Evolutionary conservation across 1,140 invertebrate genomes (phyloP).

Genomic region (Dreissena polymorpha): DNA sequence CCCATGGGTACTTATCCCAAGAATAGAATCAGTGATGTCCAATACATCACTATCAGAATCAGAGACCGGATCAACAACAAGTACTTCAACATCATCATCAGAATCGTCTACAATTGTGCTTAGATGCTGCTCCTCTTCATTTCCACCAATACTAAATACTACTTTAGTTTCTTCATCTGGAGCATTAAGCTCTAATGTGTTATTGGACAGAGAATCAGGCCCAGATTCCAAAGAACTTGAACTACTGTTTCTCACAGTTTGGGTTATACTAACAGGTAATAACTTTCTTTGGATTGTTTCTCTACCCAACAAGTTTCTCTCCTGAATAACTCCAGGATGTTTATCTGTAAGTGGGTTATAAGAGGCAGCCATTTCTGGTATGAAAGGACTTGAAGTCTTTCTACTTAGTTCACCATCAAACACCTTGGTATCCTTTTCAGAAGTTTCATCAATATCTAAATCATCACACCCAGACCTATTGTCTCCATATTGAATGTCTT

Average conservation of each 20-base stretch:
- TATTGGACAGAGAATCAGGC: too few relatives aligned
- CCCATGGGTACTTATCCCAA: not conserved
- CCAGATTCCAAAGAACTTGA: too few relatives aligned
- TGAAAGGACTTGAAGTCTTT: conserved; percentile 21
- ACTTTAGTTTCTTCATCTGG: not conserved
- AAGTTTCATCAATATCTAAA: too few relatives aligned
- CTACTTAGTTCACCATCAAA: not conserved
- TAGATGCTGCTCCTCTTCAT: not conserved
- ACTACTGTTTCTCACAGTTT: too few relatives aligned
- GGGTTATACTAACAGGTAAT: too few relatives aligned
- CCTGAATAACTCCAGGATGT: not conserved
- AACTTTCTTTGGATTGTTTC: not conserved
- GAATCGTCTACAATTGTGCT: not conserved
- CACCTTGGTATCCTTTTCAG: too few relatives aligned
- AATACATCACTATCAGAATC: conserved; percentile 37
- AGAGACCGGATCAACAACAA: not conserved
- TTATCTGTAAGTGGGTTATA: too few relatives aligned
- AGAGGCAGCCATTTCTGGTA: conserved; percentile 15
- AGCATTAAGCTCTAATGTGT: not conserved
- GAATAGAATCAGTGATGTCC: conserved; percentile 50
- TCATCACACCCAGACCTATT: too few relatives aligned
- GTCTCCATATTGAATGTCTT: too few relatives aligned
- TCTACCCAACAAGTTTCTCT: not conserved
- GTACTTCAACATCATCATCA: conserved; percentile 21
- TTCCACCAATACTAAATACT: conserved; percentile 1